phyloP scores from a whole-genome alignment of 2,888 invertebrate genomes.

The Lasioglossum marginatum region DNA sequence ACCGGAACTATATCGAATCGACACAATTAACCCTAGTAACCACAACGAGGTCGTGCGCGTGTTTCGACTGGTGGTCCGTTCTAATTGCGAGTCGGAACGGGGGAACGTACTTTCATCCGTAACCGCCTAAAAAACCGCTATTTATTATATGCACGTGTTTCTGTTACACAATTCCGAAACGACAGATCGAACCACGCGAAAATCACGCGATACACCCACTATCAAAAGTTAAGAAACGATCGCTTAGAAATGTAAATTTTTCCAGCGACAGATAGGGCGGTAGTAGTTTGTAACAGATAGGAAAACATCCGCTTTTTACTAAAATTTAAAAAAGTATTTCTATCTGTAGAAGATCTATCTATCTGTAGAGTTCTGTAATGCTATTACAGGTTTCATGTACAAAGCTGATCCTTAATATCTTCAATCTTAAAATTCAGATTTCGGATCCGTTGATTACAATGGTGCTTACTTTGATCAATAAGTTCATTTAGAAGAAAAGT shows the following conservation, averaged over 20 bases:
- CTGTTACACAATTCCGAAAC: background rate
- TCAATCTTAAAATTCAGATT: no score
- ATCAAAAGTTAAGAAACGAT: background rate
- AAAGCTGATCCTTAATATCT: no score
- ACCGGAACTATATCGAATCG: constrained; percentile 59
- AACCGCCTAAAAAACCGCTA: constrained; percentile 3
- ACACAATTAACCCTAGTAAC: constrained; percentile 67
- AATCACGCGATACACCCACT: background rate
- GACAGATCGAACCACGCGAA: background rate
- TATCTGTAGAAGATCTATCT: no score
- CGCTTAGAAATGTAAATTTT: background rate
- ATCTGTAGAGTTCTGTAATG: no score
- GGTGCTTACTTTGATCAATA: no score
- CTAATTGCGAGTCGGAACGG: constrained; percentile 40
- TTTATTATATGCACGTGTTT: constrained; percentile 20
- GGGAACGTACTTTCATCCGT: constrained; percentile 26
- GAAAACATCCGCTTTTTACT: no score
- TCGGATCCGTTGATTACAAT: no score
- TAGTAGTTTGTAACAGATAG: no score
- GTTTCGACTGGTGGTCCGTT: constrained; percentile 44
- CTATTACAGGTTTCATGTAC: no score
- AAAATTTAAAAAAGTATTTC: no score
- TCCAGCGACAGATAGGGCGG: background rate
- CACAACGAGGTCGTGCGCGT: constrained; percentile 58
- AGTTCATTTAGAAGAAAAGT: no score